Base-by-base conservation (phyloP, 2,797 vertebrate species). In the Anabacerthia variegaticeps region DNA sequence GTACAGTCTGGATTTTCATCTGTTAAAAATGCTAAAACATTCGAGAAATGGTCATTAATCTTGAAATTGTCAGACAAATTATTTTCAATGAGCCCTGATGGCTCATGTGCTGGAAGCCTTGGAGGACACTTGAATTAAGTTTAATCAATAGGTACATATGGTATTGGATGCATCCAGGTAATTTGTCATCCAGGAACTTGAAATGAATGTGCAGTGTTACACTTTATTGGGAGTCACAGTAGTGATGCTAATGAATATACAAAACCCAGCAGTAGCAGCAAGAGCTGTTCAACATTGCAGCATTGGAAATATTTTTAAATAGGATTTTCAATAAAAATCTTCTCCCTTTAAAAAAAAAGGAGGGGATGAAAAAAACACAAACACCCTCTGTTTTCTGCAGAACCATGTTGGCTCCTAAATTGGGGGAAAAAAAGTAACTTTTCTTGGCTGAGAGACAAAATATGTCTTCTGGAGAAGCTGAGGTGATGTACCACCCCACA, bases 1-100 rank as follows among this genome's bases (percentile, higher is more conserved):
- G 93, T 97, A 95, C 30, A 26, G 22, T 88, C 36, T 73, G 56
- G 80, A 93, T 75, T 96, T 43, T 72, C 72, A 95, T 90, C 96
- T 26, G 49, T 95, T 97, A 95, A 98, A 97, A 97, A 97, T 97
- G 97, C 95, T 97, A 97, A 98, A 96, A 82, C 82, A 89, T 96
- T 97, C 97, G 37, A 95, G 95, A 91, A 98, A 94, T 75, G 96
- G 95, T 95, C 97, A 98, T 98, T 98, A 98, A 98, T 98, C 98
- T 98, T 97, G 92, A 96, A 97, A 97, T 97, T 98, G 98, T 98
- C 98, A 98, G 95, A 82, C 90, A 94, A 97, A 98, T 98, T 98
- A 97, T 98, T 98, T 97, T 96, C 96, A 98, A 96, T 97, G 96
- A 98, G 94, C 68, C 68, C 91, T 97, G 96, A 98, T 97, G 92